A percentile compares a stretch with the other conserved stretches of the same genome.
Conservation (phyloP, 2,797 vertebrate genomes). For the Cygnus olor region DNA sequence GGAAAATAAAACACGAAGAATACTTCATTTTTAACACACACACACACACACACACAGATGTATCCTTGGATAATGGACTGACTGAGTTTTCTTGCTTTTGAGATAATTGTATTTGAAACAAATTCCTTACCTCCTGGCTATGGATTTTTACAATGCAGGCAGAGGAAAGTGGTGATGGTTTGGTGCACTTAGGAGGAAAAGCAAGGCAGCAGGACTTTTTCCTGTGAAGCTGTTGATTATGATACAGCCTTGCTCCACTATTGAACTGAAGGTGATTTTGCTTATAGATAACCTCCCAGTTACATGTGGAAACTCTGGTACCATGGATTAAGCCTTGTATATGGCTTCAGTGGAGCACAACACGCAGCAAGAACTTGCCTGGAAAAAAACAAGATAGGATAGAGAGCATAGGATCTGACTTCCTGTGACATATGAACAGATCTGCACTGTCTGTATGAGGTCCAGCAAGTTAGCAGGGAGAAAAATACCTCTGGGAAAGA, state of each 20-base stretch:
- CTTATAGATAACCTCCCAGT: not conserved
- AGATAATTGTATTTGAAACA: not conserved
- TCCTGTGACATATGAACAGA: accelerated
- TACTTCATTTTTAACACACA: not conserved
- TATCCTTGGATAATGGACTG: not conserved
- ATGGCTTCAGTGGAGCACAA: not conserved
- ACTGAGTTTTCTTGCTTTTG: not conserved
- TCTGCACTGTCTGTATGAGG: not conserved
- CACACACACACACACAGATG: not conserved
- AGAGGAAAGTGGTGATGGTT: not conserved
- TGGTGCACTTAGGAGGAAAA: not conserved
- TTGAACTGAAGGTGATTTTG: not conserved
- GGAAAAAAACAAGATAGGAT: not conserved
- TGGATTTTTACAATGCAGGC: accelerated
- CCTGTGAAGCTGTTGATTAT: not conserved
- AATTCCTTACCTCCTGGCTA: not conserved
- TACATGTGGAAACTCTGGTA: accelerated
- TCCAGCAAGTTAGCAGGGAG: not conserved
- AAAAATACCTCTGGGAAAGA: not conserved
- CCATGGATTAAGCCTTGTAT: not conserved
- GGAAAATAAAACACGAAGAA: not conserved
- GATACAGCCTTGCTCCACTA: not conserved
- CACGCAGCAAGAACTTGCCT: not conserved
- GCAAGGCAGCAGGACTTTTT: not conserved
- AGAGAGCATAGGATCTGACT: not conserved